These are phyloP conservation scores for Nyctereutes procyonoides DNA, from an alignment of 2,113 vertebrate species.

Conservation along the genomic window DNA sequence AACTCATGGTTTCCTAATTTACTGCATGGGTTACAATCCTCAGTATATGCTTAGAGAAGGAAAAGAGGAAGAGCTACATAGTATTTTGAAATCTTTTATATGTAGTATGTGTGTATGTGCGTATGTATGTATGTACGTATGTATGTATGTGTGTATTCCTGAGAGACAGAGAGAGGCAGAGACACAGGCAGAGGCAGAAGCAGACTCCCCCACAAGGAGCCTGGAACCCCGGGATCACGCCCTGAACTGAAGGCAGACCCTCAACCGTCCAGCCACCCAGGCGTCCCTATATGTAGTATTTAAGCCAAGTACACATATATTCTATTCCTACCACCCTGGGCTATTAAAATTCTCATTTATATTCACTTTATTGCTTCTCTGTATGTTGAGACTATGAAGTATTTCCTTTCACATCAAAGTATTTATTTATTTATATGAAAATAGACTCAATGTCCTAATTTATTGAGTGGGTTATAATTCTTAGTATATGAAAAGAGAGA, in stretches of 20 bases:
- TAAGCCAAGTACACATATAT: neutral
- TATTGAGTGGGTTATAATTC: neutral
- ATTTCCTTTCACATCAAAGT: neutral
- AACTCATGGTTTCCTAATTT: neutral
- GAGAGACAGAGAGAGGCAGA: too few species aligned
- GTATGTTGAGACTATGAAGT: neutral
- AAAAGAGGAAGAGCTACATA: neutral
- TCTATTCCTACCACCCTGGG: neutral
- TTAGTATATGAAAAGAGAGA: neutral
- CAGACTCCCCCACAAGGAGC: too few species aligned
- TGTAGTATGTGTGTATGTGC: neutral
- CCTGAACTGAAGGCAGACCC: too few species aligned
- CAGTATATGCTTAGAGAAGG: neutral
- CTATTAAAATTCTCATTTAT: neutral
- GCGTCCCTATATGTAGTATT: neutral
- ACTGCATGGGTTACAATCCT: neutral
- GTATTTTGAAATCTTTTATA: neutral
- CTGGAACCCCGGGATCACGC: too few species aligned
- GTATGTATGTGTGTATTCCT: too few species aligned
- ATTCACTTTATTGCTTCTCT: neutral
- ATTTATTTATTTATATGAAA: neutral
- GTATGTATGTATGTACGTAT: too few species aligned
- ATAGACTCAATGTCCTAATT: neutral
- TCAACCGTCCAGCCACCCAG: too few species aligned
- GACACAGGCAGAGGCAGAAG: too few species aligned